phyloP scores from a whole-genome alignment of 1,140 invertebrate genomes.

The Trichonephila clavipes region DNA sequence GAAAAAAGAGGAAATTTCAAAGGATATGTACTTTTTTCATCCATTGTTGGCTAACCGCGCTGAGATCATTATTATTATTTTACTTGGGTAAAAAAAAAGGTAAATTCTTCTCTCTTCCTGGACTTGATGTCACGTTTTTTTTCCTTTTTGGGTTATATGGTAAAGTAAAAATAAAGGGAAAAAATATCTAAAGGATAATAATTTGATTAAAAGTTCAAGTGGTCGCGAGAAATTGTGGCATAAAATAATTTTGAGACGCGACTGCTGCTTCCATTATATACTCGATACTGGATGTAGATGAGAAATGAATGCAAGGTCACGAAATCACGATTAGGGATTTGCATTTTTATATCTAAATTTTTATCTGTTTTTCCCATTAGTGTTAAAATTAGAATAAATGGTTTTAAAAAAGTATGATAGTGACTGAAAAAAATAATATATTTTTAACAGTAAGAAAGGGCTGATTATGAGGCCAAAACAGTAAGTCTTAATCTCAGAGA shows the following conservation, averaged over 20 bases:
- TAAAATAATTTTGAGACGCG: not conserved
- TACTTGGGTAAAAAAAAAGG: not conserved
- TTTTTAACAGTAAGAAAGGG: no score
- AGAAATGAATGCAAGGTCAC: not conserved
- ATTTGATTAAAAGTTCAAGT: slow-evolving; percentile 30
- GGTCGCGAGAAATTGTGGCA: not conserved
- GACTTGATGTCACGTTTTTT: not conserved
- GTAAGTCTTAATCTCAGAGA: no score
- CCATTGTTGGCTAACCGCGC: slow-evolving; percentile 42
- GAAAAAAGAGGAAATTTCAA: slow-evolving; percentile 23
- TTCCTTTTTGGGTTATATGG: no score
- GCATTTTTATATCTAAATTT: no score
- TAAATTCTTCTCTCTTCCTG: not conserved
- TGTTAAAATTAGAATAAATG: no score
- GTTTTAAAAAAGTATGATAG: no score
- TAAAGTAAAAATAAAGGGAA: not conserved
- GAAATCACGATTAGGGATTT: not conserved
- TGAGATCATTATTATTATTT: slow-evolving; percentile 30
- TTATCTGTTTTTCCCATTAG: no score
- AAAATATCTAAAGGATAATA: not conserved
- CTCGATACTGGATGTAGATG: not conserved
- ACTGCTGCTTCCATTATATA: not conserved
- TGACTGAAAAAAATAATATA: no score
- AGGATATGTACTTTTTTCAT: not conserved
- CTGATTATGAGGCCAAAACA: no score